Percentiles rank a stretch among this genome's conserved stretches.
phyloP scores from a whole-genome alignment of 2,113 vertebrate genomes.

The Hymenochirus boettgeri region DNA sequence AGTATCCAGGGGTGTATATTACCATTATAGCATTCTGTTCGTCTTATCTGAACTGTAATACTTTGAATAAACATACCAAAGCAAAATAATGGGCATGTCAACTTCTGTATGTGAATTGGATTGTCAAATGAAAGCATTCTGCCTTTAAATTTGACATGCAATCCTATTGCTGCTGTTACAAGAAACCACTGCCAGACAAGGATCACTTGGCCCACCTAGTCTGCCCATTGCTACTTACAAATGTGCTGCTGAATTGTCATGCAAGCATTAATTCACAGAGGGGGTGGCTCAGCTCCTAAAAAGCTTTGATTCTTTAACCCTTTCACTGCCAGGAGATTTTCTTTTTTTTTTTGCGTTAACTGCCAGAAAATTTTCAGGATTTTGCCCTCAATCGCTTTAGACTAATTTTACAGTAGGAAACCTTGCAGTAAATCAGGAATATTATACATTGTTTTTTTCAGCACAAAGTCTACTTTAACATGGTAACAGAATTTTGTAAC shows the following conservation, averaged over 20 bases:
- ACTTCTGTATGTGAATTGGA: conserved; percentile 23
- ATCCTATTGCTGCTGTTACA: conserved; percentile 13
- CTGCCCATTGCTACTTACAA: conserved; percentile 22
- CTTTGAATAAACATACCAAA: conserved; percentile 23
- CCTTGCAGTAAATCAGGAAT: too few species aligned
- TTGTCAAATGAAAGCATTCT: conserved; percentile 32
- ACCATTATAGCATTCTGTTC: conserved; percentile 10
- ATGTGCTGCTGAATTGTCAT: conserved; percentile 15
- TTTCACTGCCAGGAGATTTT: too few species aligned
- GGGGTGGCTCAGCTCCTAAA: too few species aligned
- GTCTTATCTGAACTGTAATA: conserved; percentile 19
- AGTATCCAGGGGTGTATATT: too few species aligned
- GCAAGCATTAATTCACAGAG: conserved; percentile 4
- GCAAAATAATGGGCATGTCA: conserved; percentile 15
- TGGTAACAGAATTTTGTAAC: too few species aligned
- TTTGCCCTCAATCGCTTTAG: too few species aligned
- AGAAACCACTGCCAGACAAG: conserved; percentile 16
- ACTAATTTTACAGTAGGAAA: too few species aligned
- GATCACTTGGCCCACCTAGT: conserved; percentile 35
- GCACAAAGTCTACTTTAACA: too few species aligned
- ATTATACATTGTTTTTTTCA: too few species aligned
- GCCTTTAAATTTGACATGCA: conserved; percentile 20
- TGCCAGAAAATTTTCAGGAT: too few species aligned
- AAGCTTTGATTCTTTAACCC: too few species aligned
- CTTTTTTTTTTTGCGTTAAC: too few species aligned